Base-by-base conservation (phyloP, 2,113 vertebrate genomes). In the Rhabdornis inornatus region DNA sequence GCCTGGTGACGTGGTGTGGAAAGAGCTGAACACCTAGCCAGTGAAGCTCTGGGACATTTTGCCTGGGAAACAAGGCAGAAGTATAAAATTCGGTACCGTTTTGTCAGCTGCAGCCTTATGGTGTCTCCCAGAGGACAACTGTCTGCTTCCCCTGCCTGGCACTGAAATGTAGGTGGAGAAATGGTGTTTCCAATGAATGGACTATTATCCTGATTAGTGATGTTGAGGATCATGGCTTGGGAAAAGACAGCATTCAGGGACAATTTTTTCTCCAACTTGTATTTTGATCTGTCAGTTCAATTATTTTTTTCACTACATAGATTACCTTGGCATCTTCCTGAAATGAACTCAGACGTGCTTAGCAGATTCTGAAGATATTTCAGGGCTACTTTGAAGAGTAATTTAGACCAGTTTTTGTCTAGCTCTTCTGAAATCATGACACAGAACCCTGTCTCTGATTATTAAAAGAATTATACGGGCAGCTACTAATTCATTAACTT, bases 81-180 rank as follows among this genome's bases (percentile, higher is more conserved):
- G 17, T 21, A 14, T 10, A 64, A 61, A 70, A 30, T 50, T 39
- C 24, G 21, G 24, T 28, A 33, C 40, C 0, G 0, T 10, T 65
- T 11, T 56, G 35, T 33, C 15, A 24, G 7, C 5, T 55, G 28
- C 20, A 79, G 27, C 10, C 20, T 17, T 6, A 4, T 15, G 15
- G 30, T 53, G 18, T 27, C 10, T 84, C 24, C 15, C 6, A 18
- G 40, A 59, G 39, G 10, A 83, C 22, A 7, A 42, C 6, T 31
- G 20, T 33, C 35, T 65, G 28, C 33, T 70, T 83, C 40, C 33
- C 19, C 39, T 55, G 17, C 13, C 44, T 10, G 17, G 6, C 16
- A 13, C 28, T 30, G 40, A 44, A n/a, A 59, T 3, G 4, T 22
- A 15, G 10, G 15, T 40, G 39, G 42, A 15, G 31, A 2, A 15